Evolutionary conservation across 2,888 invertebrate genomes (phyloP), one percentile per base, ranked within the genome.

Genomic region (Dryobota labecula): DNA sequence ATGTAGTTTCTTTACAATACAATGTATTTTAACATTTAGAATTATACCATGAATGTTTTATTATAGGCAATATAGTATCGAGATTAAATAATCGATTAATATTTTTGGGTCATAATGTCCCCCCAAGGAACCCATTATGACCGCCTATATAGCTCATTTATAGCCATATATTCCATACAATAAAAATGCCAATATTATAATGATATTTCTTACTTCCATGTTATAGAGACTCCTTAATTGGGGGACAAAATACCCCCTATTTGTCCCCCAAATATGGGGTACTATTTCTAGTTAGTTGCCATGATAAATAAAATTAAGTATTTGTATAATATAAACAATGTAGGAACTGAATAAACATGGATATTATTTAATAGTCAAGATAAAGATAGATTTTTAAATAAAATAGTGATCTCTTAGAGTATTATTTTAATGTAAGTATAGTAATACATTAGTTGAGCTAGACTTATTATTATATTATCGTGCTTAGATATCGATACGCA

Each of bases 321-420:
- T 18, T 41, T 51, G 13, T 51, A 69, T 57, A 0, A n/a, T 27
- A 24, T 13, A 47, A 53, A 8, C 43, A 13, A 36, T 33, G 20
- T 53, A 49, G 11, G 9, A 49, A 76, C 13, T 54, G 1, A 49
- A 49, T 43, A 64, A 53, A 53, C 47, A 54, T 13, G 41, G 8
- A 47, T 62, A 61, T 57, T 11, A 60, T 15, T 27, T 36, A 47
- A 20, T 49, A 60, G 24, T 24, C 7, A 53, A 24, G 41, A 11
- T 24, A 9, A 53, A 24, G 41, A 11, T 63, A 76, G 63, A 43
- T 33, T 30, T 58, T 24, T 41, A 2, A 36, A 58, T 51, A 38
- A 53, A 73, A 36, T 58, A 76, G 43, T 56, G 76, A 76, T 76
- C 76, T 76, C 76, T 45, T 70, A 43, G 11, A 58, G 38, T 64